These are phyloP conservation scores for Ailurus styani DNA, from an alignment of 2,113 vertebrate species.

Conservation along the genomic window DNA sequence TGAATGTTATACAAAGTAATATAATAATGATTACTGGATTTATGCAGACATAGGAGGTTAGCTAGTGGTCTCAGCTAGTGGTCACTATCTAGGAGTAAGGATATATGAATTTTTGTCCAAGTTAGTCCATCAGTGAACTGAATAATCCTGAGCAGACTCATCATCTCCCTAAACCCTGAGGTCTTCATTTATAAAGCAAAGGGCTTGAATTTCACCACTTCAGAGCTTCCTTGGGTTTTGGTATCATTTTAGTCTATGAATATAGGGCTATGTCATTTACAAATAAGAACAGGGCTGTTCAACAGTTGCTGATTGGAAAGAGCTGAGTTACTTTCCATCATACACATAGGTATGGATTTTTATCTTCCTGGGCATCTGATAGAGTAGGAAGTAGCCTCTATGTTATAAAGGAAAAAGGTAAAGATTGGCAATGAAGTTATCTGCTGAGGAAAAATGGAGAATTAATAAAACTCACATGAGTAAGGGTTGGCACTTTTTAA, in stretches of 20 bases:
- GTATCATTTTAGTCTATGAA: neutral
- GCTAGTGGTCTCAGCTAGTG: too few species aligned
- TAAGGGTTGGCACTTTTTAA: neutral
- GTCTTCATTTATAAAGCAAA: neutral
- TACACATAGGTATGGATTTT: rapidly evolving
- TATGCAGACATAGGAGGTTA: rapidly evolving
- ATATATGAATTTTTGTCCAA: neutral
- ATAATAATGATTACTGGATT: neutral
- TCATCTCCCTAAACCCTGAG: neutral
- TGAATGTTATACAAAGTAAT: neutral
- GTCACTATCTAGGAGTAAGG: too few species aligned
- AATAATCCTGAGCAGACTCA: neutral
- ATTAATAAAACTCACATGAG: neutral
- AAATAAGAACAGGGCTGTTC: neutral
- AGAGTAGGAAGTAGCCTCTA: neutral
- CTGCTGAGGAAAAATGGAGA: neutral
- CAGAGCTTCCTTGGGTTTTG: neutral
- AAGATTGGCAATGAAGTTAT: neutral
- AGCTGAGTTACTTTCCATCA: neutral
- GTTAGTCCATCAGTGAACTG: neutral
- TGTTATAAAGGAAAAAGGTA: neutral
- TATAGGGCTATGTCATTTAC: neutral
- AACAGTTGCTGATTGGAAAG: neutral
- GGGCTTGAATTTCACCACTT: neutral
- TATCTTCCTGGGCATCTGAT: rapidly evolving